Evolutionary conservation across 2,888 invertebrate species (phyloP), one percentile per base, ranked within the genome.

Genomic region (Diaprepes abbreviatus): DNA sequence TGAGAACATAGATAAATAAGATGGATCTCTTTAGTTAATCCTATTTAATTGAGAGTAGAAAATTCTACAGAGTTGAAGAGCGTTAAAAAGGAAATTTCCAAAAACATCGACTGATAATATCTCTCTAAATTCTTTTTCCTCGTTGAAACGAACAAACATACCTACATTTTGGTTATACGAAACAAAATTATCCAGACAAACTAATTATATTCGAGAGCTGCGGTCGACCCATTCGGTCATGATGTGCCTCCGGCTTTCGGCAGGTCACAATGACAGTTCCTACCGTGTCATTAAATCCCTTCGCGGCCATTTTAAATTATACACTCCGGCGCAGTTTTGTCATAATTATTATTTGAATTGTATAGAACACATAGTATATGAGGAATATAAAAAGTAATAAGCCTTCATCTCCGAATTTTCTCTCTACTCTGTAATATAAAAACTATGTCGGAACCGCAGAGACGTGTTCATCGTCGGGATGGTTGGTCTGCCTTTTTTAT

Each of bases 281-380:
- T 45, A 70, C 59, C 70, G 48, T 70, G 65, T 70, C 65, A 70
- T 70, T 70, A 70, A 31, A 35, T 55, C 35, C 60, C 59, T 24
- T 60, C 59, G 63, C 50, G 65, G 60, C 60, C 79, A 78, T 78
- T 77, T 75, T 73, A 82, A 82, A 82, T 82, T 82, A 82, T 81
- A 82, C 75, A 74, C 77, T 78, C 77, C 75, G 75, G 73, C 76
- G 73, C 79, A 80, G 81, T 82, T 82, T 82, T 81, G 80, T 80
- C 79, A 80, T 69, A 80, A 82, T 82, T 81, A 81, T 80, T 82
- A 80, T 81, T 80, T 78, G 81, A 79, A 81, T 81, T 80, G 78
- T 77, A 78, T 79, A 75, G 80, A 63, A 48, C 62, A 62, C 54
- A 67, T 67, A 54, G 67, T 35, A 62, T 45, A 67, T 38, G 45